A percentile compares a stretch with the other conserved stretches of the same genome.
Evolutionary conservation across 2,797 vertebrate genomes (phyloP).

Genomic region (Alfaro cultratus): DNA sequence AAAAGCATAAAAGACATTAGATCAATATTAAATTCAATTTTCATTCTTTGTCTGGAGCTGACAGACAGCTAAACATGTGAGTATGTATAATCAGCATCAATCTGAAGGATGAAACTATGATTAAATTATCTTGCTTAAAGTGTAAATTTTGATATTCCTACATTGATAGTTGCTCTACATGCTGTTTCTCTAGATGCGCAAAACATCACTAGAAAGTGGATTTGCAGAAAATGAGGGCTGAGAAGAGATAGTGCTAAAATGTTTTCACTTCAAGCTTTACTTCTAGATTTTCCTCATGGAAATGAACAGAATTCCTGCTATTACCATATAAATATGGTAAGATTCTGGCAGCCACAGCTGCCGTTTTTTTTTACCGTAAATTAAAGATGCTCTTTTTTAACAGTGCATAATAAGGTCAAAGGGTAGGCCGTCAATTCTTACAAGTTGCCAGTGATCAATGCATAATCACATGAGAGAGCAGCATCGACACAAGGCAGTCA

Average conservation of each 20-base stretch:
- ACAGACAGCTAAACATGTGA: background rate
- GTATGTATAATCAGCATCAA: background rate
- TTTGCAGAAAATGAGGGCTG: conserved; percentile 59
- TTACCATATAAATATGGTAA: background rate
- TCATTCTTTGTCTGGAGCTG: background rate
- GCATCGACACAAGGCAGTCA: background rate
- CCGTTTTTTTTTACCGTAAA: too few species aligned
- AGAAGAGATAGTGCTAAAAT: conserved; percentile 19
- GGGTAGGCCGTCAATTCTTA: conserved; percentile 10
- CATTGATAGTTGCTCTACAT: background rate
- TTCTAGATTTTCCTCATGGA: background rate
- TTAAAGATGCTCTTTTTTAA: too few species aligned
- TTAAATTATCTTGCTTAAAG: background rate
- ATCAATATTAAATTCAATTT: background rate
- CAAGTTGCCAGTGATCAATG: conserved; percentile 19
- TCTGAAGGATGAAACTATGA: background rate
- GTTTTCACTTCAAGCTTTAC: conserved; percentile 19
- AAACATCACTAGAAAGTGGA: background rate
- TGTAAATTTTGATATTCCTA: background rate
- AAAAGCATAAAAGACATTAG: background rate
- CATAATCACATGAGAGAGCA: conserved; percentile 11
- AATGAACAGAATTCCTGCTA: background rate
- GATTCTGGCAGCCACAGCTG: too few species aligned
- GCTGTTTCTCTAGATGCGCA: background rate
- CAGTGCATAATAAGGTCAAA: conserved; percentile 25